A percentile compares a stretch with the other conserved stretches of the same genome.
These are phyloP conservation scores for Microcaecilia unicolor DNA, from an alignment of 2,797 vertebrate genomes.

Conservation along the genomic window DNA sequence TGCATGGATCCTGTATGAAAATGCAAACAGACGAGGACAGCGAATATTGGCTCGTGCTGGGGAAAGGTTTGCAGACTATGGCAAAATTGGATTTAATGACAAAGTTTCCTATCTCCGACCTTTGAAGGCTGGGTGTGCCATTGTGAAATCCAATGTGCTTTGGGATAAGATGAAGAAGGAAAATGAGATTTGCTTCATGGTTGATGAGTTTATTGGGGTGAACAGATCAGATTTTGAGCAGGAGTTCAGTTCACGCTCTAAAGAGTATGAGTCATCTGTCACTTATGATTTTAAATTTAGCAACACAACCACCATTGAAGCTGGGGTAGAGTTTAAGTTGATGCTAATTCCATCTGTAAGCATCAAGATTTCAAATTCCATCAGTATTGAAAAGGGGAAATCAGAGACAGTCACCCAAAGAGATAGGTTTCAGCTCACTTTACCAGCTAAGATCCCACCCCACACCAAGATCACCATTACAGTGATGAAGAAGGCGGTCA, in stretches of 20 bases:
- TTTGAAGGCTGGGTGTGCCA: constrained; percentile 9
- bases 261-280: constrained; percentile 23
- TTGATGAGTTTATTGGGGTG: constrained; percentile 38
- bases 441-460: constrained; percentile 29
- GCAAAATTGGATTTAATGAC: constrained; percentile 22
- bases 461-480: constrained; percentile 22
- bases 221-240: constrained; percentile 30
- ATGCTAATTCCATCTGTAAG: not conserved
- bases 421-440: constrained; percentile 23
- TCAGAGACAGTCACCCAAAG: constrained; percentile 23
- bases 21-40: constrained; percentile 16
- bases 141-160: constrained; percentile 7
- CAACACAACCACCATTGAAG: constrained; percentile 28
- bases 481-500: constrained; percentile 34
- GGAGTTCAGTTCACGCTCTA: constrained; percentile 13
- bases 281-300: constrained; percentile 42
- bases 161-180: constrained; percentile 36
- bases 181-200: constrained; percentile 28
- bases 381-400: constrained; percentile 32
- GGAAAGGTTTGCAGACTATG: constrained; percentile 11
- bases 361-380: constrained; percentile 26
- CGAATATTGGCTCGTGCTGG: constrained; percentile 32
- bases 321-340: constrained; percentile 34
- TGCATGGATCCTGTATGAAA: constrained; percentile 35
- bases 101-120: constrained; percentile 35